Percentiles rank a stretch among this genome's conserved stretches.
Evolutionary conservation across 2,888 invertebrate genomes (phyloP).

Genomic region (Catonia carolina): DNA sequence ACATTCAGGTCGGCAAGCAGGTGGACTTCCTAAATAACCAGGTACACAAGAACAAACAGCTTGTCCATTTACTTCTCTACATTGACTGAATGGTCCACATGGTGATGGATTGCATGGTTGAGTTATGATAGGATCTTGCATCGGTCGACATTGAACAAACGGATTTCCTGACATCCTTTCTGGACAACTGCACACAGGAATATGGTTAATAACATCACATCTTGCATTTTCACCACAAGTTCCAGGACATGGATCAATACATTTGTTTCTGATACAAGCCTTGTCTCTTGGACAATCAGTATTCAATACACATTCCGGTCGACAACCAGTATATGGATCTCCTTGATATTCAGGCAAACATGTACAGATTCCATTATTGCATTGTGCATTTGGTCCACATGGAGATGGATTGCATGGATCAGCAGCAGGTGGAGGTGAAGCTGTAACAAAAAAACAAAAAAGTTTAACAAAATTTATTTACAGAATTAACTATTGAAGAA

Average conservation of each 20-base stretch:
- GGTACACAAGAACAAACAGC: slow-evolving; percentile 64
- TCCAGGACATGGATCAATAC: slow-evolving; percentile 55
- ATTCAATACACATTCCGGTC: slow-evolving; percentile 53
- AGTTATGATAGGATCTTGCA: slow-evolving; percentile 40
- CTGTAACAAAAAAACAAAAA: slow-evolving; percentile 33
- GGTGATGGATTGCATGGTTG: slow-evolving; percentile 52
- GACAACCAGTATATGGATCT: slow-evolving; percentile 50
- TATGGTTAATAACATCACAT: slow-evolving; percentile 67
- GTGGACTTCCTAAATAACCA: slow-evolving; percentile 67
- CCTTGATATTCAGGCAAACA: slow-evolving; percentile 67
- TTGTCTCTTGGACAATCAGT: slow-evolving; percentile 50
- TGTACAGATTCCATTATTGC: slow-evolving; percentile 59
- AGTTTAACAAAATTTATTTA: too few species aligned
- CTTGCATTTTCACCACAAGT: slow-evolving; percentile 68
- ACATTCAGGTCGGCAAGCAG: slow-evolving; percentile 50
- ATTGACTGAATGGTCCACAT: slow-evolving; percentile 53
- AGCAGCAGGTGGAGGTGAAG: slow-evolving; percentile 27
- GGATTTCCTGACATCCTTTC: slow-evolving; percentile 63
- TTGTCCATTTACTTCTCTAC: slow-evolving; percentile 63
- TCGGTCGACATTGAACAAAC: slow-evolving; percentile 52
- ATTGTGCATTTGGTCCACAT: slow-evolving; percentile 67
- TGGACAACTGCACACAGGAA: slow-evolving; percentile 67
- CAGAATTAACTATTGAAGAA: too few species aligned
- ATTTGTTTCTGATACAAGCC: slow-evolving; percentile 47
- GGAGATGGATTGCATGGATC: slow-evolving; percentile 50